A percentile compares a stretch with the other conserved stretches of the same genome.
Evolutionary conservation across 30 jellyfish, hydroid and myxozoan species (phyloP).

Genomic region (Turritopsis rubra): DNA sequence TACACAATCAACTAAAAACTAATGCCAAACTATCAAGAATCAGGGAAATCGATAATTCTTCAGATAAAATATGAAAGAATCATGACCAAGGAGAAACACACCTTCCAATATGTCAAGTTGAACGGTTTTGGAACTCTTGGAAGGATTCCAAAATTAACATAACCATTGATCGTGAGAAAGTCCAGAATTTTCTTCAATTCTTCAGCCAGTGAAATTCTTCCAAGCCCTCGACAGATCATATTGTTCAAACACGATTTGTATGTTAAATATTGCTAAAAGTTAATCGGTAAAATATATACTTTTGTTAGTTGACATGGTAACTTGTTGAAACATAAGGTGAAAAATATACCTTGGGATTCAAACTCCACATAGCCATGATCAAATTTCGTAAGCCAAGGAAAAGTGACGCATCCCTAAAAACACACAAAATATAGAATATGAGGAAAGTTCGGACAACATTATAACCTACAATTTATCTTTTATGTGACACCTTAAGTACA

Average conservation of each 20-base stretch:
- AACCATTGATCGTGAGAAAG: slow-evolving; percentile 57
- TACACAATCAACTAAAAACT: too few species aligned
- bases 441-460: too few species aligned
- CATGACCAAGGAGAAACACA: slow-evolving; percentile 3
- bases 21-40: too few species aligned
- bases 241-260: slow-evolving; percentile 42
- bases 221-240: slow-evolving; percentile 59
- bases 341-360: slow-evolving; percentile 44
- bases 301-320: not conserved
- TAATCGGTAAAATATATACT: slow-evolving; percentile 15
- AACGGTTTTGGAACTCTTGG: slow-evolving; percentile 37
- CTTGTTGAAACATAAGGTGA: not conserved
- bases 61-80: too few species aligned
- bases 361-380: slow-evolving; percentile 70
- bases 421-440: too few species aligned
- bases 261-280: slow-evolving; percentile 56
- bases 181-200: slow-evolving; percentile 58
- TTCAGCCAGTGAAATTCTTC: slow-evolving; percentile 62
- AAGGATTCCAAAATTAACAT: slow-evolving; percentile 65
- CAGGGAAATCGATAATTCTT: too few species aligned
- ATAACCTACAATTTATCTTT: too few species aligned
- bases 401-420: slow-evolving; percentile 48
- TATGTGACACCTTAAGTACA: too few species aligned
- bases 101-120: slow-evolving; percentile 57
- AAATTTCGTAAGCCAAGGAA: slow-evolving; percentile 71